Evolutionary conservation across 2,888 invertebrate species (phyloP).

Genomic region (Oscheius onirici): DNA sequence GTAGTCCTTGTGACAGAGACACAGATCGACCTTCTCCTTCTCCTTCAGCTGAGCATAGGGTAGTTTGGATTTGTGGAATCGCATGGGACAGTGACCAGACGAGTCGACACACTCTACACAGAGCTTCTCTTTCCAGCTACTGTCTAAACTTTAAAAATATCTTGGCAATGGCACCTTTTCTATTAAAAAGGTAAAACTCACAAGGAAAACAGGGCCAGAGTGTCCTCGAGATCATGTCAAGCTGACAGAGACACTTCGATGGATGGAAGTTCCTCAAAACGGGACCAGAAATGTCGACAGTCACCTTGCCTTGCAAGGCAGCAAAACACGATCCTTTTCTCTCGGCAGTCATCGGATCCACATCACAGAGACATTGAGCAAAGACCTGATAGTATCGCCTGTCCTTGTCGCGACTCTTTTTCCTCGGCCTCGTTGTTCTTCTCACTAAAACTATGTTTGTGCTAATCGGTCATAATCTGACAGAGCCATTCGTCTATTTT

Average conservation of each 20-base stretch:
- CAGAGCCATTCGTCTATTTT: constrained; percentile 17
- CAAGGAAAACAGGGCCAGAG: constrained; percentile 71
- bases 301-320: constrained; percentile 59
- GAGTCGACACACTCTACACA: constrained; percentile 66
- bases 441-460: constrained; percentile 44
- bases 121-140: constrained; percentile 69
- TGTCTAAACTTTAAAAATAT: constrained; percentile 54
- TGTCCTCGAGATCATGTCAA: constrained; percentile 65
- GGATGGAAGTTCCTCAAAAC: constrained; percentile 52
- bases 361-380: constrained; percentile 69
- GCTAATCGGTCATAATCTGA: constrained; percentile 18
- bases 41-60: constrained; percentile 52
- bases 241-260: constrained; percentile 65
- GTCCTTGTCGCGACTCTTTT: constrained; percentile 37
- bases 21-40: constrained; percentile 59
- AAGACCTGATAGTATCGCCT: constrained; percentile 62
- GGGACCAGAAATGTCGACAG: constrained; percentile 40
- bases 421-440: constrained; percentile 44
- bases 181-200: constrained; percentile 46
- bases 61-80: constrained; percentile 59
- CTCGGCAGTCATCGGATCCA: constrained; percentile 65
- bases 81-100: constrained; percentile 70
- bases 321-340: constrained; percentile 67
- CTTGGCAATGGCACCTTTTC: no score
- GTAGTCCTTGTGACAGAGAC: constrained; percentile 69